phyloP scores from a whole-genome alignment of 2,888 invertebrate species.

The Meiosimyza decipiens region DNA sequence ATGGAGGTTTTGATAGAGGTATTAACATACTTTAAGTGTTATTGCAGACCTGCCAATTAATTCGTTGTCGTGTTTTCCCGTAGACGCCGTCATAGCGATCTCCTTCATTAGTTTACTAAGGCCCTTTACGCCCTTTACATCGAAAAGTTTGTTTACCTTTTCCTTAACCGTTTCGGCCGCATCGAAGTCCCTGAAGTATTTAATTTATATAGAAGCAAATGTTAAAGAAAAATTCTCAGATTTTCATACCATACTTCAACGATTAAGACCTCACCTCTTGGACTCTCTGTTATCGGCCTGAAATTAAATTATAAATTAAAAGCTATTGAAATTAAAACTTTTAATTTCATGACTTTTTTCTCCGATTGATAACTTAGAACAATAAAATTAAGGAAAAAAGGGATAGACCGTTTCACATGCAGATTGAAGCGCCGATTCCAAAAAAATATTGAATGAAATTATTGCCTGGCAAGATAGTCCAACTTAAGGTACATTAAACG shows the following conservation, averaged over 20 bases:
- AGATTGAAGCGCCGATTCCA: no score
- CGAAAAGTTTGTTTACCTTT: constrained; percentile 86
- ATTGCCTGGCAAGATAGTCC: no score
- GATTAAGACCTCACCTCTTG: constrained; percentile 78
- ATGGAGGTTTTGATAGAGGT: constrained; percentile 4
- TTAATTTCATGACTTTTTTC: no score
- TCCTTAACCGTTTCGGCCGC: constrained; percentile 89
- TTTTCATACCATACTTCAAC: constrained; percentile 78
- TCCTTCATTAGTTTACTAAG: constrained; percentile 87
- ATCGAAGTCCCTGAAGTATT: constrained; percentile 77
- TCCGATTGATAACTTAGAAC: no score
- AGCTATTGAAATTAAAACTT: no score
- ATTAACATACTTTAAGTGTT: constrained; percentile 78
- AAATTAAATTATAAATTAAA: constrained; percentile 56
- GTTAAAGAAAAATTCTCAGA: neutral
- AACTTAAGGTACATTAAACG: no score
- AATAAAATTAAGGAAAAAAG: no score
- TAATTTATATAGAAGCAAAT: neutral
- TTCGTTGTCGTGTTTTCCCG: constrained; percentile 94
- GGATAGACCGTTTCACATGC: no score
- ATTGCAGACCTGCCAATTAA: constrained; percentile 91
- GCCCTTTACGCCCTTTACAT: constrained; percentile 87
- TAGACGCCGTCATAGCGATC: constrained; percentile 93
- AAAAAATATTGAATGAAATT: no score
- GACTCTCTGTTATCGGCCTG: constrained; percentile 76